Conservation (phyloP, 1,140 invertebrate species). For the Ceratosolen solmsi region DNA sequence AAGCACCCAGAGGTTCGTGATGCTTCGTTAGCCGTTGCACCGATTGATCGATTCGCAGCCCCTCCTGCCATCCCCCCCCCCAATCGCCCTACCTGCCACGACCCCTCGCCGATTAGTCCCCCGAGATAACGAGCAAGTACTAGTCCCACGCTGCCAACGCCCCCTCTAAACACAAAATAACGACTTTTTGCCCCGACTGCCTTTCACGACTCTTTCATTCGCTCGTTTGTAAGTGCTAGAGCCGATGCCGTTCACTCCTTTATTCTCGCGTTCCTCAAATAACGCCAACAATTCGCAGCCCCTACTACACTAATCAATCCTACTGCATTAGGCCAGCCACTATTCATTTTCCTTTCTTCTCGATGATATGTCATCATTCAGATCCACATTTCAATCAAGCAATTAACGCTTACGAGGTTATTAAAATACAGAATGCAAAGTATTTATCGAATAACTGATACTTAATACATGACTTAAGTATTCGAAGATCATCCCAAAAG, state of each 20-base stretch:
- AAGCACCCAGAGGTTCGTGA: constrained; percentile 1
- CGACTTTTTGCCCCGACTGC: not conserved
- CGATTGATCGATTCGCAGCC: constrained; percentile 6
- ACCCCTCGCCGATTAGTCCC: not conserved
- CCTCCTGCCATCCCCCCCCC: too few relatives aligned
- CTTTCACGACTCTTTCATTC: not conserved
- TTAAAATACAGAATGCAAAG: too few relatives aligned
- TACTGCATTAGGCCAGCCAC: too few relatives aligned
- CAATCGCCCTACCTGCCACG: not conserved
- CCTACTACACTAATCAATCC: not conserved
- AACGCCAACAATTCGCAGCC: not conserved
- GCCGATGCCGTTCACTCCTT: not conserved
- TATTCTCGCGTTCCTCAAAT: not conserved
- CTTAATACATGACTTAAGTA: too few relatives aligned
- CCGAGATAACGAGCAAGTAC: constrained; percentile 21
- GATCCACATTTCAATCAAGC: too few relatives aligned
- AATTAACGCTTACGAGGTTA: too few relatives aligned
- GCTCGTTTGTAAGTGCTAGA: too few relatives aligned
- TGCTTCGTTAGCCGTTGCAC: constrained; percentile 10
- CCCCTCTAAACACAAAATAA: not conserved
- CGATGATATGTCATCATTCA: too few relatives aligned
- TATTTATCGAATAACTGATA: too few relatives aligned
- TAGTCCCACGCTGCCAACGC: not conserved
- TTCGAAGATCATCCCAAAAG: too few relatives aligned
- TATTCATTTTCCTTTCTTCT: too few relatives aligned